Evolutionary conservation across 2,113 vertebrate genomes (phyloP), one percentile per base, ranked within the genome.

Genomic region (Natator depressus): DNA sequence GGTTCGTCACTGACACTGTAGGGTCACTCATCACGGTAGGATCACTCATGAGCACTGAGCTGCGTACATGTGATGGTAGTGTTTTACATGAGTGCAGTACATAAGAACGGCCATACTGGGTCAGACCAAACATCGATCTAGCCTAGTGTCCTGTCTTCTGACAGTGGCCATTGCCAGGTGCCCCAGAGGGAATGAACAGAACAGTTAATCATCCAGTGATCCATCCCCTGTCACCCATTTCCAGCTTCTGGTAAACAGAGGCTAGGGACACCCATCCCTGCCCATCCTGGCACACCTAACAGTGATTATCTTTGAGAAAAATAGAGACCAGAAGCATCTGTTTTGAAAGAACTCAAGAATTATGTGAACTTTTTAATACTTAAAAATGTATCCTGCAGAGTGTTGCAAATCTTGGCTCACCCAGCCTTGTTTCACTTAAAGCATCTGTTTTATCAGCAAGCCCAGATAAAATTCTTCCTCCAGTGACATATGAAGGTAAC

Each of bases 381-480:
- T 31, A 83, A 46, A 38, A 94, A 97, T 89, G 57, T 91, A 96
- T 87, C 57, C 24, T 55, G 80, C 90, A 85, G 89, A 92, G 2
- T 69, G 12, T 88, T 89, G 90, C 72, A 91, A 75, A 92, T 79
- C 53, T 38, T 76, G 19, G 92, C 84, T 35, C 53, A 87, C 91
- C 49, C 69, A 88, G 82, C 90, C 51, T 75, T 46, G 76, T 76
- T 91, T 13, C 17, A n/a, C 16, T 54, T 89, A 82, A 95, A 87
- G 91, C 95, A 96, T 95, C 85, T 38, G 8, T 87, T 89, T 81
- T 91, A 90, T 89, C 92, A 88, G 76, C 78, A 83, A 97, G 47
- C 53, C 83, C 89, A 94, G 96, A 95, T 89, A 89, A 54, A 95
- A 97, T 19, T 54, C 83, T 91, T 95, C 83, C 89, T 80, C 92